Base-by-base conservation (phyloP, 2,888 invertebrate species). In the Lithophane leautieri region DNA sequence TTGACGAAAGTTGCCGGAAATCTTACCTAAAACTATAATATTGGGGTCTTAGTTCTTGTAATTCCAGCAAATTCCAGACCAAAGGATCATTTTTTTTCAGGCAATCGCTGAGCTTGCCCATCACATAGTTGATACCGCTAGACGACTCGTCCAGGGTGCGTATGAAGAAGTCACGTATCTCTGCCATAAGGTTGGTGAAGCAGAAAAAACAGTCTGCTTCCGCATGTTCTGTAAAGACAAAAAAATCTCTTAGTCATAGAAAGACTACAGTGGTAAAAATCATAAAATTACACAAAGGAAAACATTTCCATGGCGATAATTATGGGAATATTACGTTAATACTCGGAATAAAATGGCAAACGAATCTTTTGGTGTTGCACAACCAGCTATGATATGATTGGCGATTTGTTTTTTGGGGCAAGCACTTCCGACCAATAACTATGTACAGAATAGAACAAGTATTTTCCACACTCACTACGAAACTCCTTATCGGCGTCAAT, bases 131-230 rank as follows among this genome's bases (percentile, higher is more conserved):
- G 81, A 99, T 99, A 2, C 99, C 99, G 91, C 98, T 98, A 87
- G 98, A 98, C 0, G 99, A 98, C 94, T 99, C 99, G 93, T 99
- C 99, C 86, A 99, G 95, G 0, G 98, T 98, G 90, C 99, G 99
- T 86, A 99, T 99, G 93, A 99, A 99, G 92, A 99, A 99, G 93
- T 99, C 99, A 47, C 99, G 97, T 81, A 99, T 99, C 96, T 99
- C 99, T 0, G 98, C 98, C 99, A 99, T 99, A 70, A 99, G 95
- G 93, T 99, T 99, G 7, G 99, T 99, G 93, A 99, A 99, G 92
- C 99, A 99, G 95, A 99, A 99, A 94, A 99, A 99, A 81, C 99
- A 98, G 93, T 99, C 99, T 0, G 99, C 98, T 93, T 99, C 99
- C 0, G 99, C 99, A 93, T 98, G 97, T 91, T 98, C 99, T 98